Evolutionary conservation across 1,140 invertebrate species (phyloP).

Genomic region (Eulimnadia texana): DNA sequence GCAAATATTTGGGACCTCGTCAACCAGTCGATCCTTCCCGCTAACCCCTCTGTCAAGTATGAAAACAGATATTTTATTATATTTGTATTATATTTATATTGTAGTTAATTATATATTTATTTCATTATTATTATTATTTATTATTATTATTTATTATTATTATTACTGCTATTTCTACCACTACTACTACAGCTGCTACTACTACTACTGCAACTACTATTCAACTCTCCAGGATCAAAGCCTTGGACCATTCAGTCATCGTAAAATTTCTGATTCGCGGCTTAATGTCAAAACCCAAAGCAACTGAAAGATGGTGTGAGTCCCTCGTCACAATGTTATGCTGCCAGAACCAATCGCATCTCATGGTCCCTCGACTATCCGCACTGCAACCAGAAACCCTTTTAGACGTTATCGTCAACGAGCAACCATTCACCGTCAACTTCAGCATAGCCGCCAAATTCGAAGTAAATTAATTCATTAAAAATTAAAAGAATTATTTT

Average conservation of each 20-base stretch:
- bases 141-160: too few species aligned
- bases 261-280: neutral
- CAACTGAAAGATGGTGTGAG: neutral
- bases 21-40: neutral
- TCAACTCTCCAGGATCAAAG: too few species aligned
- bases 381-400: neutral
- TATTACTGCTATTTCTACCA: too few species aligned
- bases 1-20: neutral
- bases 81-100: too few species aligned
- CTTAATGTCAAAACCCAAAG: neutral
- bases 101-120: too few species aligned
- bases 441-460: neutral
- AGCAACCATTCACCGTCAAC: neutral
- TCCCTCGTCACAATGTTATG: neutral
- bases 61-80: too few species aligned
- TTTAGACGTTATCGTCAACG: neutral
- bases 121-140: too few species aligned
- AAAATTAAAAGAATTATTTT: neutral
- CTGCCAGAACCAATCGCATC: neutral
- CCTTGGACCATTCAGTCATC: too few species aligned
- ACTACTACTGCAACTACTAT: too few species aligned
- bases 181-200: too few species aligned
- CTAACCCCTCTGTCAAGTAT: neutral
- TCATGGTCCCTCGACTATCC: neutral
- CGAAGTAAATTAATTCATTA: neutral